A percentile compares a stretch with the other conserved stretches of the same genome.
Evolutionary conservation across 2,113 vertebrate genomes (phyloP).

Genomic region (Picathartes gymnocephalus): DNA sequence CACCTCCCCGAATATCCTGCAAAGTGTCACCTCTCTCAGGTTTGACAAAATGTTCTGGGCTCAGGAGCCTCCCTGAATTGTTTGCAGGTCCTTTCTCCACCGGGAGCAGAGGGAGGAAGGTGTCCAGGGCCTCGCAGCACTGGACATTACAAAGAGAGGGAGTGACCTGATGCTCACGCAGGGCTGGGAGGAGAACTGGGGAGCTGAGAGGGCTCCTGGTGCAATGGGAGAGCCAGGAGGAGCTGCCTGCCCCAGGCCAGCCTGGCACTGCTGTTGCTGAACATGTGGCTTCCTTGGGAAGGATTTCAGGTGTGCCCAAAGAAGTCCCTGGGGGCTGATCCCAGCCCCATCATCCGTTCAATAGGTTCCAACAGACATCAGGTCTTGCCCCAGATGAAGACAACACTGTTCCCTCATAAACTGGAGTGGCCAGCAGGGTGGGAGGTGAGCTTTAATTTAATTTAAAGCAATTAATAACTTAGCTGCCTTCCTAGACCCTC

Average conservation of each 20-base stretch:
- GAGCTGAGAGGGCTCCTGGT: background rate
- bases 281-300: background rate
- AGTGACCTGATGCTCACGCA: accelerated
- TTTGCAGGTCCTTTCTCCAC: background rate
- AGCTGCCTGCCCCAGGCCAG: background rate
- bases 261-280: background rate
- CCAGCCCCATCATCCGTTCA: background rate
- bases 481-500: background rate
- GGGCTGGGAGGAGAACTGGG: background rate
- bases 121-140: accelerated
- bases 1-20: background rate
- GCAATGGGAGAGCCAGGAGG: background rate
- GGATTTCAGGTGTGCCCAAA: background rate
- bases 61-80: background rate
- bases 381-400: background rate
- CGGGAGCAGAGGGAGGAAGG: too few relatives aligned
- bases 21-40: background rate
- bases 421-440: background rate
- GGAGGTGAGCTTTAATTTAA: background rate
- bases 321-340: background rate
- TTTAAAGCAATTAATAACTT: background rate
- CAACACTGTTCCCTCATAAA: background rate
- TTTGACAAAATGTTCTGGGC: background rate
- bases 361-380: accelerated
- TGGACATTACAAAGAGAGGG: background rate